Evolutionary conservation across 2,113 vertebrate species (phyloP), one percentile per base, ranked within the genome.

Genomic region (Vireo altiloquus): DNA sequence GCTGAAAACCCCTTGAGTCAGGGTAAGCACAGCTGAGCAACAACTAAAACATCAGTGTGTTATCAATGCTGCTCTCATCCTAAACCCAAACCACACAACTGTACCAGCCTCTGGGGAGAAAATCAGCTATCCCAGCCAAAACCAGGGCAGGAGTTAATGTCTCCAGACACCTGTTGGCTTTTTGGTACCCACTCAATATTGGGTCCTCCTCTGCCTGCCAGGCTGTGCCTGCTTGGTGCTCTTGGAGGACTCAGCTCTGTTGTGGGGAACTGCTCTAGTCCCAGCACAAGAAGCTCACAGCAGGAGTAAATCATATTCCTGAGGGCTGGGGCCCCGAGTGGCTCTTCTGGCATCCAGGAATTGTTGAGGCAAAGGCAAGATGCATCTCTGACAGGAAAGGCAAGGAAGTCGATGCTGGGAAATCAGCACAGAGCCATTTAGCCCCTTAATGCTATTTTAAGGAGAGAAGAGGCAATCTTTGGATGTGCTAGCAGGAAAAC

Each of bases 51-150:
- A 9, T 21, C 60, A 12, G 8, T 2, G 27, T 33, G 44, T 66
- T 60, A 21, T 5, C n/a, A 30, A 10, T 14, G 21, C 30, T 68
- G 0, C 9, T 53, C 28, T 75, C 46, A 46, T 4, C 39, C 53
- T 37, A 60, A 82, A 75, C 30, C 33, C 61, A 25, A 53, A 46
- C 9, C 53, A 30, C n/a, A 21, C 9, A 15, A 2, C 57, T 50
- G 31, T 7, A 22, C 86, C 59, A 57, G n/a, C 13, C 30, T 10
- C 24, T 7, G 47, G n/a, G 46, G 40, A 35, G n/a, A 47, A 47
- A 61, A 31, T 31, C 0, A 53, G 1, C 47, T 27, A 1, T 40
- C 5, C 46, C n/a, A 46, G 30, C 6, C 31, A 4, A 47, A 68
- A 27, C 17, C 30, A 54, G 24, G 39, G 5, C 5, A 60, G 40